Evolutionary conservation across 2,888 invertebrate genomes (phyloP), one percentile per base, ranked within the genome.

Genomic region (Hartigia nigra): DNA sequence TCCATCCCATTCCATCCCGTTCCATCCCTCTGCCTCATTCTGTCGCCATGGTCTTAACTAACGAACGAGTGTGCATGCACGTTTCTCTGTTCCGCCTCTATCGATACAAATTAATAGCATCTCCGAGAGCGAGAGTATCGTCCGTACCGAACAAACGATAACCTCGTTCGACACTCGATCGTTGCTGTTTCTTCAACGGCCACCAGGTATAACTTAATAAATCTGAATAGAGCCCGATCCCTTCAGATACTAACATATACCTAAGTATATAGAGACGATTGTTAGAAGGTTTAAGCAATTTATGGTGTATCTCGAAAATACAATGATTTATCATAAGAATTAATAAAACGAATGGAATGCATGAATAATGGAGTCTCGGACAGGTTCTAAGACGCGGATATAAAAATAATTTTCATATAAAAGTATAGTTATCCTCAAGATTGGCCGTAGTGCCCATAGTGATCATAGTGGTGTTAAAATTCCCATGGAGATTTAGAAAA

Each of bases 21-120:
- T 55, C 9, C 55, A 5, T 55, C 9, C 55, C 55, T 23, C 55
- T 55, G 76, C 77, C 80, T 85, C 81, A 77, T 82, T 82, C 82
- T 75, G 81, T 80, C 84, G 80, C 80, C 81, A 77, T 78, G 77
- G 81, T 81, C 80, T 82, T 82, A 84, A 85, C 85, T 84, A 86
- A 86, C 83, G 81, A 86, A 86, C 80, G 81, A 83, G 79, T 81
- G 81, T 81, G 84, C 85, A 84, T 87, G 84, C 84, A 83, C 83
- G 83, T 82, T 82, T 81, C 82, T 75, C 80, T 81, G 83, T 83
- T 84, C 81, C 77, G 77, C 77, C 81, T 83, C 81, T 83, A 83
- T 87, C 86, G 85, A 86, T 87, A 87, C 87, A 86, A 87, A 87
- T 87, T 87, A 87, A 86, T 86, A 86, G 85, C 83, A 81, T 86